Evolutionary conservation across 2,888 invertebrate genomes (phyloP).

Genomic region (Synergus umbraculus): DNA sequence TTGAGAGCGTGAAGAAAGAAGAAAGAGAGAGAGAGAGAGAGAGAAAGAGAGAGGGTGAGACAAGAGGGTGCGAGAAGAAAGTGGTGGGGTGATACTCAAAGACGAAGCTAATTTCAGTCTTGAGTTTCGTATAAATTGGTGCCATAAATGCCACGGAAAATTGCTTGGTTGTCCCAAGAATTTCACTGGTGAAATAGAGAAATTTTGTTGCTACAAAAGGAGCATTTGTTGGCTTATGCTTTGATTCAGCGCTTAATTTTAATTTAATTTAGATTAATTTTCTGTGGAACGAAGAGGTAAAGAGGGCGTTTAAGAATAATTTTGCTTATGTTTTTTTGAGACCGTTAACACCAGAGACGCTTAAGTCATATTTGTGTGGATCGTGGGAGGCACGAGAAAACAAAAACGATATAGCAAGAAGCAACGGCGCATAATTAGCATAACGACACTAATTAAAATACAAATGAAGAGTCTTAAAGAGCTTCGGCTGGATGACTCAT

Average conservation of each 20-base stretch:
- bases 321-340: background rate
- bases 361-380: constrained; percentile 22
- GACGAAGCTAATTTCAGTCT: constrained; percentile 36
- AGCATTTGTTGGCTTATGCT: background rate
- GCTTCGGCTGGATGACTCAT: constrained; percentile 77
- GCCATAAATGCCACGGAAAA: constrained; percentile 15
- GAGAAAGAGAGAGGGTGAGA: constrained; percentile 43
- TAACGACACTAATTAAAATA: constrained; percentile 87
- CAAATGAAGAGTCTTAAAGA: constrained; percentile 85
- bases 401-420: constrained; percentile 67
- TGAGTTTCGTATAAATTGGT: constrained; percentile 29
- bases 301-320: background rate
- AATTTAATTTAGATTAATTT: background rate
- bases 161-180: background rate
- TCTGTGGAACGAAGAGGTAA: background rate
- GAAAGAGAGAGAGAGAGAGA: constrained; percentile 47
- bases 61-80: constrained; percentile 40
- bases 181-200: background rate
- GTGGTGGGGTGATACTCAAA: constrained; percentile 43
- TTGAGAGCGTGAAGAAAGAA: constrained; percentile 51
- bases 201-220: background rate
- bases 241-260: background rate
- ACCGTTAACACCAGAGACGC: constrained; percentile 35
- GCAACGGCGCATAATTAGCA: constrained; percentile 77
- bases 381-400: constrained; percentile 42